phyloP scores from a whole-genome alignment of 2,888 invertebrate genomes.

The Aspidiotus rigidus region DNA sequence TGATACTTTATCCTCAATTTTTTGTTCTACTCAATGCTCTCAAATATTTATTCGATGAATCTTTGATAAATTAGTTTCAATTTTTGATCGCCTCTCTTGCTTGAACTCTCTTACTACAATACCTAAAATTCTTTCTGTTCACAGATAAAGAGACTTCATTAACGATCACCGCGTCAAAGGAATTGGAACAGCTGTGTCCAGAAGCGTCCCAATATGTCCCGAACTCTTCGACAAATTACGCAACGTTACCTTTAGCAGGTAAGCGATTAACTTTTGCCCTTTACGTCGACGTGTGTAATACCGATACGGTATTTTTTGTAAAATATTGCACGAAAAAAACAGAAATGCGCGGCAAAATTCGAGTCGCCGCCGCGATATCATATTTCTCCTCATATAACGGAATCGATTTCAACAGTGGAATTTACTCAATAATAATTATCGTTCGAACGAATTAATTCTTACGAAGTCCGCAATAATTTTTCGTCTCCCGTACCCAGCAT shows the following conservation, averaged over 20 bases:
- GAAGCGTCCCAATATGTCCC: background rate
- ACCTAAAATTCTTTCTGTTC: background rate
- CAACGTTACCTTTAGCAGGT: conserved; percentile 14
- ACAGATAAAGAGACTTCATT: conserved; percentile 1
- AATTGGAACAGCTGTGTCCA: background rate
- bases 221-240: conserved; percentile 8
- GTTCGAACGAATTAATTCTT: background rate
- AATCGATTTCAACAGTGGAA: background rate
- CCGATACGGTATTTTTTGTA: background rate
- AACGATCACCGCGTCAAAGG: background rate
- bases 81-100: too few species aligned
- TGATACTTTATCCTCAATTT: too few species aligned
- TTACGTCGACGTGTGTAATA: background rate
- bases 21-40: too few species aligned
- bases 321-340: too few species aligned
- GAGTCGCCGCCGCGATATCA: too few species aligned
- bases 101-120: too few species aligned
- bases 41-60: too few species aligned
- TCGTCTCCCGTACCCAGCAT: too few species aligned
- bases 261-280: background rate
- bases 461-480: too few species aligned
- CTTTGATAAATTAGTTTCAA: too few species aligned
- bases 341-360: too few species aligned
- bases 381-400: too few species aligned
- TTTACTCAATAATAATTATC: background rate